Evolutionary conservation across 2,113 vertebrate genomes (phyloP).

Genomic region (Gobiocypris rarus): DNA sequence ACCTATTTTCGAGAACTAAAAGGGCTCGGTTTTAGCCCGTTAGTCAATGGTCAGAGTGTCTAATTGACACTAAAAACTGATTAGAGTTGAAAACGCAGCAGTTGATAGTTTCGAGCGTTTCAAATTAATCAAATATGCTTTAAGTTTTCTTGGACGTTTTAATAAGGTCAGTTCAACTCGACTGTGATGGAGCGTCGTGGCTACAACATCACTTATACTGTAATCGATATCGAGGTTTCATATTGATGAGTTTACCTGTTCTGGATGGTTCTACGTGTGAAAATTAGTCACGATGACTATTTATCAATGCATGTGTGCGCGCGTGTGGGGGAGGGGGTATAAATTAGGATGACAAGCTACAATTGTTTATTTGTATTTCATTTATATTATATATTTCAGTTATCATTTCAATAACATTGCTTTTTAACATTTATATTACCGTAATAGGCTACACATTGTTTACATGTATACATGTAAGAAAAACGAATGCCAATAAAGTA

Average conservation of each 20-base stretch:
- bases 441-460: neutral
- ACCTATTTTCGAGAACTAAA: neutral
- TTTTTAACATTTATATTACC: neutral
- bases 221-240: conserved; percentile 23
- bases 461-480: neutral
- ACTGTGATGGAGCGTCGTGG: neutral
- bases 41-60: neutral
- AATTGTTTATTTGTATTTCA: no score
- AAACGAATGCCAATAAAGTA: neutral
- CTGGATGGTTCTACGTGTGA: neutral
- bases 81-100: no score
- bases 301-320: neutral
- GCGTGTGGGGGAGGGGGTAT: neutral
- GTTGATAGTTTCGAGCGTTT: neutral
- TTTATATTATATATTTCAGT: neutral
- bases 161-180: conserved; percentile 7
- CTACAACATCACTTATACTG: conserved; percentile 1
- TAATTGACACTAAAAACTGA: neutral
- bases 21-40: neutral
- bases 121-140: neutral
- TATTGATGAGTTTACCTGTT: neutral
- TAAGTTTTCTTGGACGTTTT: conserved; percentile 1
- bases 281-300: neutral
- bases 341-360: neutral
- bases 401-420: neutral